Base-by-base conservation (phyloP, 2,113 vertebrate genomes). In the Protobothrops mucrosquamatus region DNA sequence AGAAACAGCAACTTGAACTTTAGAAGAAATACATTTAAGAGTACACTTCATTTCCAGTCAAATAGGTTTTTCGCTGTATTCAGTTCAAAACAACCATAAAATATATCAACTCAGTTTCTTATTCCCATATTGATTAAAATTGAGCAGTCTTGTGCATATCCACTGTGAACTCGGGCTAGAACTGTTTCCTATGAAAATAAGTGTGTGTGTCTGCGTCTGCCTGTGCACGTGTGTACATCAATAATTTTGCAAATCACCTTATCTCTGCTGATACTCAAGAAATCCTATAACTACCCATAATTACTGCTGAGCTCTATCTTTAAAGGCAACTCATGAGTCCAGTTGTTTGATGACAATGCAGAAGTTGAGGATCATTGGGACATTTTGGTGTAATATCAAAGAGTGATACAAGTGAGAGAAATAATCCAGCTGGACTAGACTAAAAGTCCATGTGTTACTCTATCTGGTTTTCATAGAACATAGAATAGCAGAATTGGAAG, bases 31-130 rank as follows among this genome's bases (percentile, higher is more conserved):
- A 0, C 3, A 54, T 87, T 87, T 74, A 0, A 0, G 55, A 92
- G 85, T n/a, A 4, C 8, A 92, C n/a, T 92, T 93, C 95, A 93
- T 2, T 57, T 91, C 91, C 74, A 9, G 81, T 12, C 10, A 12
- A 54, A 22, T 55, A 86, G 89, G 2, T 7, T 85, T 85, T 10
- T 91, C 24, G 24, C 29, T 61, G 1, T 26, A 11, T 81, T 94
- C 56, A 91, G 29, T 3, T 15, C 94, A 51, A 22, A 7, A 46
- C 91, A 54, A 18, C 6, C 24, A 1, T 61, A 89, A 91, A 93
- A 59, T 10, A 91, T 89, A 57, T 6, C 1, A 64, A 52, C 51
- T 89, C 8, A 86, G 18, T 74, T 6, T 87, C 90, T 93, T 23
- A 39, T 92, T 3, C 4, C 91, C 2, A 74, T 91, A n/a, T 0